Percentiles rank a stretch among this genome's conserved stretches.
phyloP scores from a whole-genome alignment of 2,113 vertebrate genomes.

The Pteropus alecto region DNA sequence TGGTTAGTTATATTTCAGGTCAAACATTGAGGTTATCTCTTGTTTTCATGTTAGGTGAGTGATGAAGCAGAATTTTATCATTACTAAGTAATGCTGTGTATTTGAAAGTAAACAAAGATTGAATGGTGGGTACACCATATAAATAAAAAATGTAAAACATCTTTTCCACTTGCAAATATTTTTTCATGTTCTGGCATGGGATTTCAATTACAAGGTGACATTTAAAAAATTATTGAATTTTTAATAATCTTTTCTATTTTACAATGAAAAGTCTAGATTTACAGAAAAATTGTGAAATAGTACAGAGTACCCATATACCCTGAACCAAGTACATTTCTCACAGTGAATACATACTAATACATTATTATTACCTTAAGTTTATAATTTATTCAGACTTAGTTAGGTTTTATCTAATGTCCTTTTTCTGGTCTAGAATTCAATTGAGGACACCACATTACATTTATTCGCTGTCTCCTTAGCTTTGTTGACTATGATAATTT shows the following conservation, averaged over 20 bases:
- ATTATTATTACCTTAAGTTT: not conserved
- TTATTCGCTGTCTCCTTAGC: not conserved
- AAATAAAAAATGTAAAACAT: constrained; percentile 74
- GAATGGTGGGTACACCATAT: not conserved
- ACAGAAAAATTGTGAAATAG: not conserved
- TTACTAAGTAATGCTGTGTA: not conserved
- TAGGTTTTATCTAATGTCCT: not conserved
- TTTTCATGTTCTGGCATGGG: constrained; percentile 62
- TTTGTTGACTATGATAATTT: not conserved
- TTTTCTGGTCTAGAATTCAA: not conserved
- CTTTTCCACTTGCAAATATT: constrained; percentile 59
- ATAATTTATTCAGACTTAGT: not conserved
- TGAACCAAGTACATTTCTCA: not conserved
- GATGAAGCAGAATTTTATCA: constrained; percentile 4
- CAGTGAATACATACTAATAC: not conserved
- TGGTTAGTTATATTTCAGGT: not conserved
- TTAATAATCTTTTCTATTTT: constrained; percentile 26
- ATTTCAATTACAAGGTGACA: constrained; percentile 72
- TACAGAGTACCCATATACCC: not conserved
- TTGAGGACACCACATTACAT: not conserved
- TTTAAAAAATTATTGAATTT: not conserved
- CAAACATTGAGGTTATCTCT: not conserved
- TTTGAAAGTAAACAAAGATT: constrained; percentile 18
- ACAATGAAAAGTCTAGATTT: not conserved
- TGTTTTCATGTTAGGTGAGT: constrained; percentile 6